Evolutionary conservation across 2,113 vertebrate genomes (phyloP).

Genomic region (Harpagus bidentatus): DNA sequence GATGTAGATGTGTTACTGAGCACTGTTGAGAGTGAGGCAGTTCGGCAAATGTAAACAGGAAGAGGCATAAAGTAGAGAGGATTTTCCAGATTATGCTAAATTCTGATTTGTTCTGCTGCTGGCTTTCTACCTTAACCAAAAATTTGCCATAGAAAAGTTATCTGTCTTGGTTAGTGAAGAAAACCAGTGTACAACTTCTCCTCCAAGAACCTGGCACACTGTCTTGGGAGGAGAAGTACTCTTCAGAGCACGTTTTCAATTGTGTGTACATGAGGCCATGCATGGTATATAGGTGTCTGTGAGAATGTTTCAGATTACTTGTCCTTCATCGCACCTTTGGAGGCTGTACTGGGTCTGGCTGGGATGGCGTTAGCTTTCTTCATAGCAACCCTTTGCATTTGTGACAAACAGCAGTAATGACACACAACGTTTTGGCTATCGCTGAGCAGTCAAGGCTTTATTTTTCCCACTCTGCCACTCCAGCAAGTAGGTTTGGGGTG

Average conservation of each 20-base stretch:
- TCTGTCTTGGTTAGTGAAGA: neutral
- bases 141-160: neutral
- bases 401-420: neutral
- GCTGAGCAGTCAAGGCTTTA: neutral
- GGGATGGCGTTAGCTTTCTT: neutral
- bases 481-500: neutral
- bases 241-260: neutral
- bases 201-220: neutral
- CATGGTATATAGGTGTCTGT: rapidly evolving
- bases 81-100: neutral
- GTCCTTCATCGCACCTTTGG: neutral
- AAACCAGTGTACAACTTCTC: neutral
- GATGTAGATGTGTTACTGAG: neutral
- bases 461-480: neutral
- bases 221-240: neutral
- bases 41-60: neutral
- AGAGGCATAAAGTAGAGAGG: neutral
- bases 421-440: neutral
- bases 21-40: neutral
- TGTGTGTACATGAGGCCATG: neutral
- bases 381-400: neutral
- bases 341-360: neutral
- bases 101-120: neutral
- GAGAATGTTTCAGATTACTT: neutral
- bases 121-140: neutral